A percentile compares a stretch with the other conserved stretches of the same genome.
Conservation (phyloP, 1,140 invertebrate genomes). For the Zaprionus capensis region DNA sequence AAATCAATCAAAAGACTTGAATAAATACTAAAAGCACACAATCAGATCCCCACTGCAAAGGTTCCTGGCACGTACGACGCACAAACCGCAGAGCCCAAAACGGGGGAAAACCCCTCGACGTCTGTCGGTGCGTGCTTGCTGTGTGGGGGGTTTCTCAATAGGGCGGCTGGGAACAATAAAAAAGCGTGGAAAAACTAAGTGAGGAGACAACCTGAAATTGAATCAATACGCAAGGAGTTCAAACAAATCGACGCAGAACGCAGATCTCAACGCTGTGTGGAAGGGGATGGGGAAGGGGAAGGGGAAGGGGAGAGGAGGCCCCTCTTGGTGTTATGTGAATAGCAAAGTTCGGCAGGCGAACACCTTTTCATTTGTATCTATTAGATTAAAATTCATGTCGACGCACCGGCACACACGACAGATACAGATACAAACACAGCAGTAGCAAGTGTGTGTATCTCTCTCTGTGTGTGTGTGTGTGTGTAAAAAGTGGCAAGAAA, state of each 20-base stretch:
- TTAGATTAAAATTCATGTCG: conserved; percentile 84
- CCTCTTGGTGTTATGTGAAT: conserved; percentile 9
- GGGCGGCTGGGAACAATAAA: conserved; percentile 65
- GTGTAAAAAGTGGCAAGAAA: conserved; percentile 58
- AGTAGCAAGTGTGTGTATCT: background rate
- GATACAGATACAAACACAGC: conserved; percentile 40
- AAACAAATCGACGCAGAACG: conserved; percentile 22
- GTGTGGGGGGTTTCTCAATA: conserved; percentile 24
- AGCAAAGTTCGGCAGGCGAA: conserved; percentile 66
- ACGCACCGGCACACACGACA: conserved; percentile 55
- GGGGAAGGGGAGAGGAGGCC: background rate
- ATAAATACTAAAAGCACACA: conserved; percentile 57
- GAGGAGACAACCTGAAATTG: conserved; percentile 36
- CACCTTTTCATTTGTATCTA: conserved; percentile 84
- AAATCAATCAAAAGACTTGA: conserved; percentile 75
- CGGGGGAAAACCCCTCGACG: background rate
- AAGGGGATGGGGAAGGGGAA: background rate
- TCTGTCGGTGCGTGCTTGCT: background rate
- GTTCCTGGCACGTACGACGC: conserved; percentile 28
- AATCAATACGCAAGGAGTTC: conserved; percentile 33
- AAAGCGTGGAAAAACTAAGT: conserved; percentile 32
- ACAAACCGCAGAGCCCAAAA: conserved; percentile 9
- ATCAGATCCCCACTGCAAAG: conserved; percentile 22
- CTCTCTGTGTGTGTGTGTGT: conserved; percentile 14
- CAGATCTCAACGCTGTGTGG: background rate